These are phyloP conservation scores for Amiota minor DNA, from an alignment of 2,888 invertebrate genomes.

Conservation along the genomic window DNA sequence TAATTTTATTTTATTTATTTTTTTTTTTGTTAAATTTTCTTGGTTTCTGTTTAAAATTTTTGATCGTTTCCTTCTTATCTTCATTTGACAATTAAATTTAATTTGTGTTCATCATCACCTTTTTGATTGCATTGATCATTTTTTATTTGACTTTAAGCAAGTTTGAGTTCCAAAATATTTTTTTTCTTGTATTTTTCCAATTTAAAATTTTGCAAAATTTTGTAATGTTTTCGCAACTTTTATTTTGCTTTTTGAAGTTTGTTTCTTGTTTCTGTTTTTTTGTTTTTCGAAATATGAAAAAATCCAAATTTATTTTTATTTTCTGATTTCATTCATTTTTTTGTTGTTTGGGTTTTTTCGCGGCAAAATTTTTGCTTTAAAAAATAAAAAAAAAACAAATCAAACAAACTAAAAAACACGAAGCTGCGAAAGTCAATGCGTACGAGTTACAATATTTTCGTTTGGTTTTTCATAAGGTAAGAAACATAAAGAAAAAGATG, in stretches of 20 bases:
- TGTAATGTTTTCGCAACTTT: too few relatives aligned
- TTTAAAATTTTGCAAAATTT: too few relatives aligned
- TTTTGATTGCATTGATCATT: too few relatives aligned
- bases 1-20: too few relatives aligned
- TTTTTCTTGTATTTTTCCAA: too few relatives aligned
- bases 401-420: slow-evolving; percentile 2
- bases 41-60: too few relatives aligned
- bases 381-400: neutral
- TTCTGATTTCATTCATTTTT: slow-evolving; percentile 31
- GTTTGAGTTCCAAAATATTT: too few relatives aligned
- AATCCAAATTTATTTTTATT: slow-evolving; percentile 32
- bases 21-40: too few relatives aligned
- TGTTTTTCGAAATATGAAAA: slow-evolving; percentile 14
- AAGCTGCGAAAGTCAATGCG: slow-evolving; percentile 24
- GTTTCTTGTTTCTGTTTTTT: slow-evolving; percentile 41
- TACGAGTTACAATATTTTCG: slow-evolving; percentile 23
- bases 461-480: slow-evolving; percentile 33
- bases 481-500: neutral
- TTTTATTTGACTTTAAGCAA: too few relatives aligned
- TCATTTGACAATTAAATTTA: too few relatives aligned
- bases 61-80: too few relatives aligned
- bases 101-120: too few relatives aligned
- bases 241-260: slow-evolving; percentile 41
- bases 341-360: slow-evolving; percentile 45
- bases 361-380: slow-evolving; percentile 43